Percentiles rank a stretch among this genome's conserved stretches.
These are phyloP conservation scores for Oscheius sp. DNA, from an alignment of 2,888 invertebrate genomes.

Conservation along the genomic window DNA sequence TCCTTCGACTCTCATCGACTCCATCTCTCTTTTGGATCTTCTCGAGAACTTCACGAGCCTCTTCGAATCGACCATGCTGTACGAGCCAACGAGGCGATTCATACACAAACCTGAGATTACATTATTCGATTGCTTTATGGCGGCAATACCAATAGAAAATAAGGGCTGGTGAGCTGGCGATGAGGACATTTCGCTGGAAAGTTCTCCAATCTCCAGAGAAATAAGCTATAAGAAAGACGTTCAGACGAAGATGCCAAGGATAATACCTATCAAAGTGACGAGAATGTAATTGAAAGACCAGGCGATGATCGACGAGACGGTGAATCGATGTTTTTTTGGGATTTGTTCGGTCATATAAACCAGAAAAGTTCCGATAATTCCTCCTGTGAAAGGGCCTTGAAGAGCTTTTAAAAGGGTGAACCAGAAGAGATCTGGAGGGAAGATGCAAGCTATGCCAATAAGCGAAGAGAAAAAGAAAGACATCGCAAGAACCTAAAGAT, in stretches of 20 bases:
- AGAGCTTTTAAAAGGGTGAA: slow-evolving; percentile 62
- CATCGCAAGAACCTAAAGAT: slow-evolving; percentile 35
- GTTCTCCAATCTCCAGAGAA: slow-evolving; percentile 60
- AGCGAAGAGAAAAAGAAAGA: slow-evolving; percentile 39
- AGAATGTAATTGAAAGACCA: slow-evolving; percentile 66
- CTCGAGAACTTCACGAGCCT: slow-evolving; percentile 55
- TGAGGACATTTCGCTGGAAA: slow-evolving; percentile 53
- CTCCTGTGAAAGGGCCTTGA: slow-evolving; percentile 65
- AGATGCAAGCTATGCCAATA: slow-evolving; percentile 31
- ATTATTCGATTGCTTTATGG: background rate
- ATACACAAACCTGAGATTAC: slow-evolving; percentile 49
- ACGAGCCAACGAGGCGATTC: slow-evolving; percentile 65
- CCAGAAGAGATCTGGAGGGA: background rate
- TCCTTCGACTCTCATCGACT: slow-evolving; percentile 38
- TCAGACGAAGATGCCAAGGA: background rate
- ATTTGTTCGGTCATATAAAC: slow-evolving; percentile 65
- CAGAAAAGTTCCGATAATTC: slow-evolving; percentile 56
- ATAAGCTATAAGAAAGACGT: slow-evolving; percentile 37
- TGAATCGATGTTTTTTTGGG: slow-evolving; percentile 64
- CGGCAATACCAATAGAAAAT: slow-evolving; percentile 50
- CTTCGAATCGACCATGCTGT: slow-evolving; percentile 59
- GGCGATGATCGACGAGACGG: slow-evolving; percentile 62
- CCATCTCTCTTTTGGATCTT: slow-evolving; percentile 54
- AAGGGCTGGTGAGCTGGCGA: slow-evolving; percentile 57
- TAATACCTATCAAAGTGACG: slow-evolving; percentile 39